These are phyloP conservation scores for Scopus umbretta DNA, from an alignment of 2,113 vertebrate species.

Conservation along the genomic window DNA sequence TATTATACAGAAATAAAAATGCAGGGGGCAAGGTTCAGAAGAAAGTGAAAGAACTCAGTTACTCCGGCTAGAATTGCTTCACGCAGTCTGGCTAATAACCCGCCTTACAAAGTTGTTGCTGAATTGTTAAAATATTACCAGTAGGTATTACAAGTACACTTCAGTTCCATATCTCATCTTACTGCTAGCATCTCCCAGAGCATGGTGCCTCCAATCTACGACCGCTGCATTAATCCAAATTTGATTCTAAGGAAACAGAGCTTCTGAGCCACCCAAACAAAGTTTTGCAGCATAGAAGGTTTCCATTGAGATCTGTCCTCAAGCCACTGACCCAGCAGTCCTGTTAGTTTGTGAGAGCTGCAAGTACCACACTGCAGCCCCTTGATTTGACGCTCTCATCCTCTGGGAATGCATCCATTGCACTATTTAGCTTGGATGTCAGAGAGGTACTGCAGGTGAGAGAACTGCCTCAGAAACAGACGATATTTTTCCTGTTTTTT, in stretches of 20 bases:
- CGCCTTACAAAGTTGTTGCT: neutral
- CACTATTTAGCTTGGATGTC: neutral
- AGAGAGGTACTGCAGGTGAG: neutral
- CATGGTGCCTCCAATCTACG: neutral
- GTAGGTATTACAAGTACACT: slow-evolving; percentile 10
- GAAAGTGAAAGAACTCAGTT: neutral
- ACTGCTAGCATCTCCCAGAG: neutral
- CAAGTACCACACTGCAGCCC: neutral
- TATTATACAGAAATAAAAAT: slow-evolving; percentile 14
- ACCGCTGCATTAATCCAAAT: neutral
- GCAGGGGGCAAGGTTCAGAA: neutral
- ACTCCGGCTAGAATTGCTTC: neutral
- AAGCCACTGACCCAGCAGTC: neutral
- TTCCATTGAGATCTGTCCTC: neutral
- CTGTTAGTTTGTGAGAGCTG: neutral
- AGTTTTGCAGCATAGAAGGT: neutral
- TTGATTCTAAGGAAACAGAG: neutral
- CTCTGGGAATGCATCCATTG: neutral
- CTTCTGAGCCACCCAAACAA: neutral
- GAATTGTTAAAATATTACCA: slow-evolving; percentile 40
- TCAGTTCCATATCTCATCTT: slow-evolving; percentile 6
- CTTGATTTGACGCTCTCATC: neutral
- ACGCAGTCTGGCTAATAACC: neutral
- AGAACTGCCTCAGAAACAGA: neutral
- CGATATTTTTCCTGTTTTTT: neutral